Percentiles rank a stretch among this genome's conserved stretches.
phyloP scores from a whole-genome alignment of 1,140 invertebrate genomes.

The Neelides sp. region DNA sequence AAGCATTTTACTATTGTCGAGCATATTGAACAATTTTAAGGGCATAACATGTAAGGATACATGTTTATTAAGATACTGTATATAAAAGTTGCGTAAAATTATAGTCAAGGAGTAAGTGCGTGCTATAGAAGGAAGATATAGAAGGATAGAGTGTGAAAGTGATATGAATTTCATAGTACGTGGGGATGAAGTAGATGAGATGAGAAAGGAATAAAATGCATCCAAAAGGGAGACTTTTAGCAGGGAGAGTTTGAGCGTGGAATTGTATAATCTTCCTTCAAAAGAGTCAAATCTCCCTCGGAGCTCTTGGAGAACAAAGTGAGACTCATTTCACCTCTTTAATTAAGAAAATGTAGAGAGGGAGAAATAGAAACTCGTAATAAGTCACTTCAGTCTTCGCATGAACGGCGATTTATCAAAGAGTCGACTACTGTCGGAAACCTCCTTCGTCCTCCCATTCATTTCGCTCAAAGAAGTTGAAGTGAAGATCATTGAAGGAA shows the following conservation, averaged over 20 bases:
- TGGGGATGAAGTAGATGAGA: background rate
- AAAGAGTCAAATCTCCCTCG: background rate
- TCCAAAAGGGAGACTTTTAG: background rate
- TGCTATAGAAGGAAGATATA: no score
- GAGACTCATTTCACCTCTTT: constrained; percentile 12
- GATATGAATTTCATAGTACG: background rate
- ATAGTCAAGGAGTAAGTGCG: no score
- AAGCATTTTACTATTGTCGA: no score
- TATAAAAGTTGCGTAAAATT: no score
- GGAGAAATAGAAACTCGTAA: no score
- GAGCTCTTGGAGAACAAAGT: constrained; percentile 10
- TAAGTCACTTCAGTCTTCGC: constrained; percentile 6
- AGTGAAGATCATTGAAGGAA: background rate
- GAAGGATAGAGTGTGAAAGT: background rate
- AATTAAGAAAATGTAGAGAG: constrained; percentile 13
- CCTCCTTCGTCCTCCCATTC: no score
- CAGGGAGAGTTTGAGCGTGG: background rate
- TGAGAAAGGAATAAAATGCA: background rate
- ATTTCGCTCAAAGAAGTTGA: no score
- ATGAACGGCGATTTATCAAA: constrained; percentile 14
- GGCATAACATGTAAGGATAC: no score
- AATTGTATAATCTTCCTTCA: background rate
- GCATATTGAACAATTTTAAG: no score
- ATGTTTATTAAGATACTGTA: no score
- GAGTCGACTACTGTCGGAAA: background rate